A percentile compares a stretch with the other conserved stretches of the same genome.
Evolutionary conservation across 2,797 vertebrate species (phyloP).

Genomic region (Spinus pinus): DNA sequence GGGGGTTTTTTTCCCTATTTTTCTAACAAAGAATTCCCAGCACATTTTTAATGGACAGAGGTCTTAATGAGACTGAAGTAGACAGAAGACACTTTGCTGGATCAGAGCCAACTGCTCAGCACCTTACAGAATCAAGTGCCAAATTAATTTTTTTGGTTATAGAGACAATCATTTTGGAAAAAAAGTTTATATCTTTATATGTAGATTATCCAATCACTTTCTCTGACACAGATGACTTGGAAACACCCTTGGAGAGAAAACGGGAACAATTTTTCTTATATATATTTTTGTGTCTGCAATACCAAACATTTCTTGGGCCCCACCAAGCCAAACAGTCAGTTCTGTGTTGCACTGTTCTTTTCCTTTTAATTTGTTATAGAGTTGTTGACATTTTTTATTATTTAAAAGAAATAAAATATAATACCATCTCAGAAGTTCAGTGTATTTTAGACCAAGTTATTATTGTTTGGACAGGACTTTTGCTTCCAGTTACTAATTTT

Average conservation of each 20-base stretch:
- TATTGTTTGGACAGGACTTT: not conserved
- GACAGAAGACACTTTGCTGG: not conserved
- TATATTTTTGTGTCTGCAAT: not conserved
- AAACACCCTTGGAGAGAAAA: not conserved
- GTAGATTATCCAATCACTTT: not conserved
- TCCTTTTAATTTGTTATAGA: not conserved
- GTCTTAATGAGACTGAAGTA: not conserved
- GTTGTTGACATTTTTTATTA: not conserved
- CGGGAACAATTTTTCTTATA: not conserved
- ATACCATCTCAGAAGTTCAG: not conserved
- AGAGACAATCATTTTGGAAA: not conserved
- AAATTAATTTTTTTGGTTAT: not conserved
- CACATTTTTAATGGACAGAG: not conserved
- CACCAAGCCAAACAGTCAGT: rapidly evolving
- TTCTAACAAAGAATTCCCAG: not conserved
- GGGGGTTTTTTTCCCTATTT: rapidly evolving
- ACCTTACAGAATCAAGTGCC: not conserved
- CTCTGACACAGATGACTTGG: not conserved
- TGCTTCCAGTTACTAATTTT: not conserved
- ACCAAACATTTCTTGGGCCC: not conserved
- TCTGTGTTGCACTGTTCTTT: not conserved
- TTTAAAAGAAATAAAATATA: not conserved
- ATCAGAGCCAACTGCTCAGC: not conserved
- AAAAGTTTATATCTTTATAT: not conserved
- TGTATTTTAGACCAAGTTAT: not conserved